Base-by-base conservation (phyloP, 2,888 invertebrate genomes). In the Falcaria lacertinaria region DNA sequence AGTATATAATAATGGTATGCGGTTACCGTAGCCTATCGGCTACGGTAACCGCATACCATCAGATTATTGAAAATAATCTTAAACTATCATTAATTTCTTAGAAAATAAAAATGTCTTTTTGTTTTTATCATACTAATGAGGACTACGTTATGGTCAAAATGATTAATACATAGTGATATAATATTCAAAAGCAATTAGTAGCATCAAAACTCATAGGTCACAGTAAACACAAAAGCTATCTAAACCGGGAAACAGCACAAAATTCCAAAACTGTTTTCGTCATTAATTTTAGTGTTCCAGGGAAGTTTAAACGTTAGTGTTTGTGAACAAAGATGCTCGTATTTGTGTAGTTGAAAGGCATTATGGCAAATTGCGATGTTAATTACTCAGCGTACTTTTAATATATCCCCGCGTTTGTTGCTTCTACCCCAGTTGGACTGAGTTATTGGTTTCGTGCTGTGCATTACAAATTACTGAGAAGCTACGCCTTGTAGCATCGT, bases 391-490 rank as follows among this genome's bases (percentile, higher is more conserved):
- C 52, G 56, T 57, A 65, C 69, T 71, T 70, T 69, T 73, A 74
- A 78, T 78, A 76, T 70, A 75, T 77, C 66, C 66, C 61, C 51
- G 57, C 57, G 57, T 33, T 37, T 47, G 54, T 60, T 60, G 60
- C 63, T 67, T 57, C 61, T 59, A 65, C 50, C 55, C 57, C 58
- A 60, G 60, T 62, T 61, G 62, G 54, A 56, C 70, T 79, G 75
- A 81, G 71, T 78, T 80, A 80, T 80, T 72, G 69, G 65, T 58
- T 73, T 68, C 78, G 80, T 76, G 80, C 70, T 61, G 60, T 51
- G 79, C 69, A 74, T 79, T 69, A 67, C 65, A 71, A 75, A 71
- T 69, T 52, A 55, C 47, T 43, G 46, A 52, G 11, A 6, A 22
- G 60, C 66, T 60, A 65, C 67, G 66, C 54, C 58, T 59, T 65